phyloP scores from a whole-genome alignment of 2,113 vertebrate genomes.

The Sprattus sprattus region DNA sequence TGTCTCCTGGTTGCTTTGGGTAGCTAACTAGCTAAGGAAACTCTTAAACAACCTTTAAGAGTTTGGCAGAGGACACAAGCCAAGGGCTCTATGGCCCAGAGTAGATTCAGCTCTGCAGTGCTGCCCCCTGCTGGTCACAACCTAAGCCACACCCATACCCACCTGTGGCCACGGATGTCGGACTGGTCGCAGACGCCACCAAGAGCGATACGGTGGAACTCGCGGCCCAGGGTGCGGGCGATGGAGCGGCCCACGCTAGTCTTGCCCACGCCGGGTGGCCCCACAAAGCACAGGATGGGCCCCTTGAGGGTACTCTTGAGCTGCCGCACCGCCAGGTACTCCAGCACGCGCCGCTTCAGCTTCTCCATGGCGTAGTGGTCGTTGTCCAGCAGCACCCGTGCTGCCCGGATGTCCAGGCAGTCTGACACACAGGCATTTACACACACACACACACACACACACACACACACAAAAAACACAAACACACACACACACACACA shows the following conservation, averaged over 20 bases:
- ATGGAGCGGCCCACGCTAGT: constrained; percentile 96
- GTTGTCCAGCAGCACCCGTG: constrained; percentile 87
- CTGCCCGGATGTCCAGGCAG: constrained; percentile 88
- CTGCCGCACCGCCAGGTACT: constrained; percentile 93
- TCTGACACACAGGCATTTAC: constrained; percentile 64
- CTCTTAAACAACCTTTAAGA: no score
- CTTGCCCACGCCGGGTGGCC: constrained; percentile 95
- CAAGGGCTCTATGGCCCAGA: no score
- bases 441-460: neutral
- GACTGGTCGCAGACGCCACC: constrained; percentile 97
- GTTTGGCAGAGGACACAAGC: no score
- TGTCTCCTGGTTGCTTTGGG: no score
- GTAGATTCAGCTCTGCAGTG: neutral
- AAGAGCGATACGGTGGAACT: constrained; percentile 93
- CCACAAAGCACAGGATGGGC: constrained; percentile 96
- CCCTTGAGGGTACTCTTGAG: constrained; percentile 90
- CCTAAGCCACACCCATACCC: neutral
- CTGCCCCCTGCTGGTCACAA: neutral
- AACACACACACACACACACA: neutral
- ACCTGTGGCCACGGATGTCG: constrained; percentile 84
- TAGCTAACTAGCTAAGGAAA: no score
- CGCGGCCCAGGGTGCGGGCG: constrained; percentile 89
- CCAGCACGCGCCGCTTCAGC: constrained; percentile 91
- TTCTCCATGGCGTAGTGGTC: constrained; percentile 98
- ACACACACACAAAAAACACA: neutral